Evolutionary conservation across 1,140 invertebrate species (phyloP).

Genomic region (Paracyclopina nana): DNA sequence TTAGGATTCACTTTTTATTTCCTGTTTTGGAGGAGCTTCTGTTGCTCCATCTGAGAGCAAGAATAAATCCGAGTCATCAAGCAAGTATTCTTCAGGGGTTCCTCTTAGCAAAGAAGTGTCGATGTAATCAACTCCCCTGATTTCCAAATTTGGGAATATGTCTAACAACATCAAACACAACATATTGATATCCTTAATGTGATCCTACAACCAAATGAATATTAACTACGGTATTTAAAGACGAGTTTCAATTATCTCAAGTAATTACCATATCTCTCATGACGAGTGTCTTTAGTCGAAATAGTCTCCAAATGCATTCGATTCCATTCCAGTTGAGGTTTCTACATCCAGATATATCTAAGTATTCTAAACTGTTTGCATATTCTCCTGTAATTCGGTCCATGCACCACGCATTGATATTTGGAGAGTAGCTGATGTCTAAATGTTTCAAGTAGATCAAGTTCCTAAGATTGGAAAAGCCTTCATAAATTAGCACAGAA

Average conservation of each 20-base stretch:
- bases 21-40: too few species aligned
- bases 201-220: too few species aligned
- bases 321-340: constrained; percentile 4
- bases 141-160: constrained; percentile 5
- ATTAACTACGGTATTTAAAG: too few species aligned
- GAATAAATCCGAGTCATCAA: constrained; percentile 10
- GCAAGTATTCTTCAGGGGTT: neutral
- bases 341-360: constrained; percentile 13
- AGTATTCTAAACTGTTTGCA: constrained; percentile 8
- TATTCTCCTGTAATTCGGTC: constrained; percentile 14
- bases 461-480: constrained; percentile 13
- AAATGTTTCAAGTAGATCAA: constrained; percentile 7
- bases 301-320: neutral
- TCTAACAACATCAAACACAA: constrained; percentile 10
- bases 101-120: constrained; percentile 6
- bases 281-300: neutral
- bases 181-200: constrained; percentile 7
- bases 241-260: too few species aligned
- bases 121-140: constrained; percentile 14
- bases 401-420: constrained; percentile 13
- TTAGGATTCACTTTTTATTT: too few species aligned
- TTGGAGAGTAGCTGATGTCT: constrained; percentile 9
- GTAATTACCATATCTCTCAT: constrained; percentile 1
- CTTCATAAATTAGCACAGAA: constrained; percentile 12
- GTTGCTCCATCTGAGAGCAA: too few species aligned